A percentile compares a stretch with the other conserved stretches of the same genome.
Conservation (phyloP, 2,888 invertebrate genomes). For the Trilocha varians region DNA sequence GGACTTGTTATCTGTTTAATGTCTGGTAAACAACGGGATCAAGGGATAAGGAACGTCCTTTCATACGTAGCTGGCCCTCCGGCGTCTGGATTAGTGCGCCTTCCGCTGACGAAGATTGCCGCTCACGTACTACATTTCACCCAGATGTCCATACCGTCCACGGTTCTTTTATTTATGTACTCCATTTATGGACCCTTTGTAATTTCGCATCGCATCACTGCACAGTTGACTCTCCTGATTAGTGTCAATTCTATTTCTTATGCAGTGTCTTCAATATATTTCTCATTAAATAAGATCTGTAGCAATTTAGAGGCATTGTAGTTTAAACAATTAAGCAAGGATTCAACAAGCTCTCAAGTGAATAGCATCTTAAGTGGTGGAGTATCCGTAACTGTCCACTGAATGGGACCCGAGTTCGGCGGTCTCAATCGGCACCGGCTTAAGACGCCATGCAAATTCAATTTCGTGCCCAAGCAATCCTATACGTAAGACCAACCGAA, state of each 20-base stretch:
- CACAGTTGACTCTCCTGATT: too few species aligned
- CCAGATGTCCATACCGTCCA: constrained; percentile 10
- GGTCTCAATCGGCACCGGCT: constrained; percentile 62
- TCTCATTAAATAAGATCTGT: not conserved
- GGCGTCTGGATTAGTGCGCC: constrained; percentile 60
- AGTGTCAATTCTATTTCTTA: too few species aligned
- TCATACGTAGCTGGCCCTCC: constrained; percentile 63
- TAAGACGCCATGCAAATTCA: constrained; percentile 73
- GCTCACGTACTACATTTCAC: constrained; percentile 40
- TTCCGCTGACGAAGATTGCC: constrained; percentile 55
- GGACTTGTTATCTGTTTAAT: constrained; percentile 75
- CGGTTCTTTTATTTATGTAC: not conserved
- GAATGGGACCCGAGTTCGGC: constrained; percentile 43
- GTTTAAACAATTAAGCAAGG: constrained; percentile 23
- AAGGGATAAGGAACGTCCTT: constrained; percentile 72
- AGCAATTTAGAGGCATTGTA: constrained; percentile 5
- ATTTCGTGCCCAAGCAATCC: constrained; percentile 68
- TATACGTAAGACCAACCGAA: constrained; percentile 68
- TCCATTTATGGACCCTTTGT: not conserved
- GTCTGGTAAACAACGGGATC: constrained; percentile 75
- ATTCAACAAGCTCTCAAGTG: constrained; percentile 39
- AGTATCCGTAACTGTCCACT: constrained; percentile 55
- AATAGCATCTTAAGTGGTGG: constrained; percentile 47
- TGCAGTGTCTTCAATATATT: not conserved
- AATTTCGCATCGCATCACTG: not conserved